Base-by-base conservation (phyloP, 2,888 invertebrate genomes). In the Drosophila subsilvestris region DNA sequence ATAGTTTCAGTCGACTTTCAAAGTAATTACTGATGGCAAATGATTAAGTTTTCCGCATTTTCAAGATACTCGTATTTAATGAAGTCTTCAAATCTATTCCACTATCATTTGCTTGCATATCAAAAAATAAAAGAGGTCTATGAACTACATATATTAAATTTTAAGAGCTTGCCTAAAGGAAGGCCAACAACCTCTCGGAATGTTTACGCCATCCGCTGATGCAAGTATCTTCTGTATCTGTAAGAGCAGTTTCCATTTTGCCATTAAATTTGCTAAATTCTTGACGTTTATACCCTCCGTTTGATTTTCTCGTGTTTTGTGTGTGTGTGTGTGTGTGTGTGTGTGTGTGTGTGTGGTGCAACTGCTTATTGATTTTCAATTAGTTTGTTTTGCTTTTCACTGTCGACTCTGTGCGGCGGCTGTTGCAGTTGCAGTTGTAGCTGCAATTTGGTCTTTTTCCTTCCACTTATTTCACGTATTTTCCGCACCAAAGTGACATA, bases 281-380 rank as follows among this genome's bases (percentile, higher is more conserved):
- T 51, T 49, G 27, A 60, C 47, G 51, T 66, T 51, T 18, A n/a
- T n/a, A n/a, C n/a, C 18, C 4, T 14, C 17, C 25, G 22, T 43
- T 47, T 51, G 17, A 32, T 45, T 32, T 49, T 59, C 42, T 32
- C 43, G 32, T 58, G 14, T 54, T 50, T 25, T 63, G 18, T 45
- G 63, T 60, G 71, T 55, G 43, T n/a, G n/a, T n/a, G n/a, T n/a
- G n/a, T n/a, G n/a, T n/a, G n/a, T n/a, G n/a, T n/a, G n/a, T n/a
- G n/a, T n/a, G n/a, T n/a, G n/a, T n/a, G n/a, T n/a, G n/a, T n/a
- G 29, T 29, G 3, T 29, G 29, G 10, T 60, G 61, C 55, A 56
- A 53, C 53, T 75, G 63, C 69, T 88, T 88, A 85, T 85, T 76
- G 85, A 88, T 85, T 85, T 85, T 85, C 88, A 84, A 85, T 85